Evolutionary conservation across 92 coral and sea anemone genomes (phyloP), one percentile per base, ranked within the genome.

Genomic region (Paramuricea clavata): DNA sequence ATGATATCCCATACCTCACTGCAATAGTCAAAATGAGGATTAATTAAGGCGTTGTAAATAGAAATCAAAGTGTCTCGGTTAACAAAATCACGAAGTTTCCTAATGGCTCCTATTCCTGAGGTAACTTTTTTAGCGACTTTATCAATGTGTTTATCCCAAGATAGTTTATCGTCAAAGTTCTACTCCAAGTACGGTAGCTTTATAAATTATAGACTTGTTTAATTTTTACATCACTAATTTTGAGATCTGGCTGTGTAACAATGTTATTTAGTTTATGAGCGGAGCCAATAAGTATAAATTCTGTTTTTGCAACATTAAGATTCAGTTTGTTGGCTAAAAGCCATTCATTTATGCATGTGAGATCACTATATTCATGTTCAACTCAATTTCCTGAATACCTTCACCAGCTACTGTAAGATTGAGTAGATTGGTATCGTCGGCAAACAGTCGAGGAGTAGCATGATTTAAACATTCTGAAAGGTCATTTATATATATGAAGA

Each of bases 121-220:
- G 72, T 65, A 26, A 65, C 41, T 12, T 65, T 65, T 65, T 65
- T 65, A 25, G 34, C 33, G 3, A 65, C 34, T 26, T 65, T 65
- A 25, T 65, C 34, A 65, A 33, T 65, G 16, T 65, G 33, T 5
- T 17, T 26, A 26, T 33, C 16, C 72, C 67, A 57, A 4, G 22
- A 19, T 26, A 16, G n/a, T 19, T 16, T 57, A 19, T 25, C 13
- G 16, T 65, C 32, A 19, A 59, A n/a, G 5, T 19, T 59, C 30
- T 4, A 19, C 25, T 16, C 68, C 68, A 11, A 25, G 21, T 65
- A 17, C 22, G 2, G 33, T 83, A 68, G 85, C 85, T 49, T 89
- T 64, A 42, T 6, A 3, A 32, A 89, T 89, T 64, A 42, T 6
- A 3, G 47, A 89, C 92, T 77, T 89, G 92, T 52, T 84, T 89